Percentiles rank a stretch among this genome's conserved stretches.
Evolutionary conservation across 2,888 invertebrate genomes (phyloP).

Genomic region (Melanostoma scalare): DNA sequence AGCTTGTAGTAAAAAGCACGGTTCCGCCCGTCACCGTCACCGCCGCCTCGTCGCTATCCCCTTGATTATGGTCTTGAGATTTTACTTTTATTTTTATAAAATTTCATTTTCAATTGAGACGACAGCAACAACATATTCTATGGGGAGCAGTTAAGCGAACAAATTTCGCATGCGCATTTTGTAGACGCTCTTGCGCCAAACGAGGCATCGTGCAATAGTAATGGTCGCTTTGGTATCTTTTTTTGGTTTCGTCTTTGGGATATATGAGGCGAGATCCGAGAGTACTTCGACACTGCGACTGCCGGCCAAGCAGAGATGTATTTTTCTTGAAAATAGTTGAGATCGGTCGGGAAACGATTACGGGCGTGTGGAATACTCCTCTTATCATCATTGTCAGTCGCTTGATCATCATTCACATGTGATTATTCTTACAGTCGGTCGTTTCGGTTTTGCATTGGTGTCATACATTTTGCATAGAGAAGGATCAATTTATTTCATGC

Average conservation of each 20-base stretch:
- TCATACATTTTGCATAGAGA: constrained; percentile 31
- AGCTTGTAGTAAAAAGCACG: constrained; percentile 46
- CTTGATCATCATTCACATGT: constrained; percentile 55
- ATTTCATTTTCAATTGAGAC: constrained; percentile 69
- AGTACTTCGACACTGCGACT: constrained; percentile 29
- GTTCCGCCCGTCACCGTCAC: constrained; percentile 20
- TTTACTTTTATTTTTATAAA: constrained; percentile 31
- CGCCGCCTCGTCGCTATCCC: not conserved
- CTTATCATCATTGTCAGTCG: constrained; percentile 55
- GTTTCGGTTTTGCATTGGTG: constrained; percentile 24
- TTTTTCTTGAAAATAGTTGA: constrained; percentile 69
- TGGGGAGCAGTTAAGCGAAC: constrained; percentile 51
- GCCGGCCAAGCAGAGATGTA: constrained; percentile 54
- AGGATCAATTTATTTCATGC: constrained; percentile 33
- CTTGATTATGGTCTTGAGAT: constrained; percentile 29
- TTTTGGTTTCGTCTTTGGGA: constrained; percentile 34
- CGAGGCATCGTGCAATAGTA: constrained; percentile 50
- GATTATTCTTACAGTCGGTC: constrained; percentile 31
- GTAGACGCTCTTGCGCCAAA: constrained; percentile 72
- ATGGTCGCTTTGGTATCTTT: constrained; percentile 43
- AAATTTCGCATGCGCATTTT: constrained; percentile 72
- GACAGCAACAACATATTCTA: constrained; percentile 30
- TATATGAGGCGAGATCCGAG: constrained; percentile 46
- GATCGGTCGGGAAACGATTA: constrained; percentile 73
- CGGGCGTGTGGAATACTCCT: constrained; percentile 71